Base-by-base conservation (phyloP, 2,797 vertebrate species). In the Cygnus olor region DNA sequence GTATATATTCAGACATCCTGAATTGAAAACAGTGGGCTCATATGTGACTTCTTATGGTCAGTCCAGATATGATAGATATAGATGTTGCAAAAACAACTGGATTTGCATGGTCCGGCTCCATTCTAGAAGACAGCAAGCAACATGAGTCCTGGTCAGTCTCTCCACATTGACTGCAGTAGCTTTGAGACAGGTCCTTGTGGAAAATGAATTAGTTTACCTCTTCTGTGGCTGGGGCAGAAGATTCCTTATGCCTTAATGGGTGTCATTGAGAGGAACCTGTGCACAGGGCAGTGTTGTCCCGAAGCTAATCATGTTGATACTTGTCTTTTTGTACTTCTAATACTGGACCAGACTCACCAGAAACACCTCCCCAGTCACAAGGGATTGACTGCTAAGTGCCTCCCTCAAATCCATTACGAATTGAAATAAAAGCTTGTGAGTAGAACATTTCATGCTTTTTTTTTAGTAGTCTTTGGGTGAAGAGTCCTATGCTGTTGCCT, bases 391-490 rank as follows among this genome's bases (percentile, higher is more conserved):
- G 47, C 32, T 44, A 10, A 58, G 34, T 38, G 28, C 14, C 6
- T 51, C 27, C 6, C 28, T 91, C 47, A 38, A 47, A 25, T 0
- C 0, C 17, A 24, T 15, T 22, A 36, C 42, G 10, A 87, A 38
- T 45, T 54, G 53, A 61, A 84, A 19, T 65, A 30, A 66, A 70
- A 71, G 7, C 42, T 56, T 40, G 2, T 51, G 27, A 49, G 34
- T 25, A 40, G 38, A 47, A 36, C 11, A 36, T 0, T 0, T 4
- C 10, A 2, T 5, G 5, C 3, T 0, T 2, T 74, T 4, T 0
- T 2, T 74, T 79, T 27, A 47, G 32, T 64, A 45, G 32, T 69
- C 10, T 32, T 49, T 63, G 7, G 24, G 14, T 88, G 22, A 74
- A 51, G 34, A 51, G 11, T 19, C 8, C 22, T 45, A n/a, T 80